Evolutionary conservation across 1,140 invertebrate genomes (phyloP).

Genomic region (Drosophila sp.): DNA sequence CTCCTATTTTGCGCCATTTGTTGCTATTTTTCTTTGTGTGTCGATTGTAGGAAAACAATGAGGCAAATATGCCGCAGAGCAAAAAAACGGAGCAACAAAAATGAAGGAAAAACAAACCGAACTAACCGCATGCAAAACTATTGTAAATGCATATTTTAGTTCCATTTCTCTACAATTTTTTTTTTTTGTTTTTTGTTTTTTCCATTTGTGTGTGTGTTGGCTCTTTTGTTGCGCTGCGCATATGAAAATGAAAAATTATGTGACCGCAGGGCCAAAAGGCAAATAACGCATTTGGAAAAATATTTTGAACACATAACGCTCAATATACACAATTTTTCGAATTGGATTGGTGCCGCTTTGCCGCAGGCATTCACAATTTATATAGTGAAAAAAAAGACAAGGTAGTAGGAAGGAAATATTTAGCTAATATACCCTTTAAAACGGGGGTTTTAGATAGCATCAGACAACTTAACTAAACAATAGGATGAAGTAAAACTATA

Average conservation of each 20-base stretch:
- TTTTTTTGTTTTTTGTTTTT: background rate
- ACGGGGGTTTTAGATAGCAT: too few species aligned
- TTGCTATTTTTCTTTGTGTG: slow-evolving; percentile 76
- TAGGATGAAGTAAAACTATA: too few species aligned
- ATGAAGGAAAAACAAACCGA: slow-evolving; percentile 10
- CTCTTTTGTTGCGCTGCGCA: slow-evolving; percentile 54
- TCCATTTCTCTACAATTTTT: slow-evolving; percentile 5
- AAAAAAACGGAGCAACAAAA: slow-evolving; percentile 20
- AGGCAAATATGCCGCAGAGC: slow-evolving; percentile 34
- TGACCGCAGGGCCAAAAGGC: slow-evolving; percentile 68
- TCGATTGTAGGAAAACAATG: slow-evolving; percentile 60
- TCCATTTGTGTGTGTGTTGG: slow-evolving; percentile 18
- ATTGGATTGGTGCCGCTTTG: slow-evolving; percentile 16
- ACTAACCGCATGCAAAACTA: slow-evolving; percentile 68
- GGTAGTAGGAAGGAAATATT: too few species aligned
- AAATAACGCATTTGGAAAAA: slow-evolving; percentile 61
- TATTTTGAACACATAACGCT: slow-evolving; percentile 29
- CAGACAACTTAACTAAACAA: too few species aligned
- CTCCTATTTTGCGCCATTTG: slow-evolving; percentile 61
- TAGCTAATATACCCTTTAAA: too few species aligned
- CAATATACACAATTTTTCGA: slow-evolving; percentile 24
- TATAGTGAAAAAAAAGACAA: background rate
- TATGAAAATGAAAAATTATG: slow-evolving; percentile 77
- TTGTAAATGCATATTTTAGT: slow-evolving; percentile 66
- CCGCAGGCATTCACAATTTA: background rate